A percentile compares a stretch with the other conserved stretches of the same genome.
These are phyloP conservation scores for Cyprinella venusta DNA, from an alignment of 2,797 vertebrate species.

Conservation along the genomic window DNA sequence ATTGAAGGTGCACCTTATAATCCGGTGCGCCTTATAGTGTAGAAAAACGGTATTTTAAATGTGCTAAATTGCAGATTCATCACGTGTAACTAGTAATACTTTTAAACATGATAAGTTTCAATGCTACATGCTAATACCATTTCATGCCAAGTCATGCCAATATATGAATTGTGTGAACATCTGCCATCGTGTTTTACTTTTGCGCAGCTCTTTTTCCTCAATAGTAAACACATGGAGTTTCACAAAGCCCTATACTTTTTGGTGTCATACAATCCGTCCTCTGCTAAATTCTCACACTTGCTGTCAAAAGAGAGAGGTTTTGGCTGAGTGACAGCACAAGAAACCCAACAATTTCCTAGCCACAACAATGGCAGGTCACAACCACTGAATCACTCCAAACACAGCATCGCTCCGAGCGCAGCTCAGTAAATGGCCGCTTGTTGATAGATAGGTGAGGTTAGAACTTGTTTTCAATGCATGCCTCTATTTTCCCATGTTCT, in stretches of 20 bases:
- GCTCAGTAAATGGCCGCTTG: conserved; percentile 70
- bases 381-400: conserved; percentile 36
- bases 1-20: too few species aligned
- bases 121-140: neutral
- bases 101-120: neutral
- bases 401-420: conserved; percentile 42
- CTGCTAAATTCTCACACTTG: conserved; percentile 25
- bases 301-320: conserved; percentile 16
- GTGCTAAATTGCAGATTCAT: neutral
- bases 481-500: conserved; percentile 64
- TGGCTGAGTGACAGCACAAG: conserved; percentile 39
- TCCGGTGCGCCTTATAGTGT: too few species aligned
- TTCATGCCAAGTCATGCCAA: too few species aligned
- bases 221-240: neutral
- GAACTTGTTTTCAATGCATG: conserved; percentile 49
- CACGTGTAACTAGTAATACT: neutral
- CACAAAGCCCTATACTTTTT: neutral
- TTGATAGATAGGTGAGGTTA: conserved; percentile 74
- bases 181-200: neutral
- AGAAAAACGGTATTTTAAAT: neutral
- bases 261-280: conserved; percentile 11
- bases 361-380: conserved; percentile 46
- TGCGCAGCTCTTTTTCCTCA: neutral
- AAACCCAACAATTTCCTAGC: conserved; percentile 37
- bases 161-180: neutral